phyloP scores from a whole-genome alignment of 2,888 invertebrate genomes.

The Sclerodermus sp. region DNA sequence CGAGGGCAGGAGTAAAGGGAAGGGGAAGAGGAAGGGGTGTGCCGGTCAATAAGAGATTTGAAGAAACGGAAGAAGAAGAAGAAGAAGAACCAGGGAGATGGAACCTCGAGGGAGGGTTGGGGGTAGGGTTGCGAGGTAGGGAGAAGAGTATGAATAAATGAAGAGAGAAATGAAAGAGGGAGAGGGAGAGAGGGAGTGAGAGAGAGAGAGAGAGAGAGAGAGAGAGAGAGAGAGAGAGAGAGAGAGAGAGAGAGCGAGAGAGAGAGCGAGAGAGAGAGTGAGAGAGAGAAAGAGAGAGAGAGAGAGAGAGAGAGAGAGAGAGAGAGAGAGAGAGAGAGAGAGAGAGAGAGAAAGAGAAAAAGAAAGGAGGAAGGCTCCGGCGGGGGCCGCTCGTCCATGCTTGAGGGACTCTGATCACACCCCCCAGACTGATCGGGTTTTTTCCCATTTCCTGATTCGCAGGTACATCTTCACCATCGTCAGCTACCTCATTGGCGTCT shows the following conservation, averaged over 20 bases:
- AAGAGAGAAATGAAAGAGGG: too few relatives aligned
- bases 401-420: slow-evolving; percentile 34
- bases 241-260: slow-evolving; percentile 4
- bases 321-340: slow-evolving; percentile 5
- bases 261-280: slow-evolving; percentile 11
- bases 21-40: too few relatives aligned
- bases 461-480: slow-evolving; percentile 97
- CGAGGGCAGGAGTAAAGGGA: too few relatives aligned
- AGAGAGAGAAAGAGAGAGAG: slow-evolving; percentile 2
- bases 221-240: neutral
- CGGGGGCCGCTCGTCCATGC: slow-evolving; percentile 55
- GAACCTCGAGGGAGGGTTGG: neutral
- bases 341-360: slow-evolving; percentile 16
- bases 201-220: too few relatives aligned
- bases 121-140: too few relatives aligned
- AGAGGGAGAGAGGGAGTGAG: too few relatives aligned
- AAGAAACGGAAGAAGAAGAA: slow-evolving; percentile 10
- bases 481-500: slow-evolving; percentile 95
- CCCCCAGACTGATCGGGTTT: slow-evolving; percentile 37
- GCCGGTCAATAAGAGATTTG: too few relatives aligned
- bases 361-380: slow-evolving; percentile 54
- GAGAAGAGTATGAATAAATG: too few relatives aligned
- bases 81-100: slow-evolving; percentile 10
- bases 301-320: slow-evolving; percentile 5
- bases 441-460: slow-evolving; percentile 37